Conservation (phyloP, 2,797 vertebrate genomes). For the Cossypha polioptera region DNA sequence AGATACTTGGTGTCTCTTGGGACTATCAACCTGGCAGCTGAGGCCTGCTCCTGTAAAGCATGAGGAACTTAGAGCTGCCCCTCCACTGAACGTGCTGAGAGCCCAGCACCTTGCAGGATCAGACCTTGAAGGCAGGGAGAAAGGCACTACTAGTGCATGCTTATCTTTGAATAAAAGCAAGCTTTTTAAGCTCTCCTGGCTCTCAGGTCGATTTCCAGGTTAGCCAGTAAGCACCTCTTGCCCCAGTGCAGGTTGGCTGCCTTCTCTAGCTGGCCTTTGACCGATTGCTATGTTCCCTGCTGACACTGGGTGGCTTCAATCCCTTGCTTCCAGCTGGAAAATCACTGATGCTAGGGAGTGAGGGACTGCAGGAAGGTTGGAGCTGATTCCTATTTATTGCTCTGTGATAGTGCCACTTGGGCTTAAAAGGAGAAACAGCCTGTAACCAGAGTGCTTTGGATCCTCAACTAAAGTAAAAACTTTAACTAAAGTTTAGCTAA, state of each 20-base stretch:
- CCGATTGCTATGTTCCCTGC: rapidly evolving
- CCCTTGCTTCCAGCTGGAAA: neutral
- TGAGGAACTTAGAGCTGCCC: rapidly evolving
- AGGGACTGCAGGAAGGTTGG: neutral
- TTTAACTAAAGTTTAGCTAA: neutral
- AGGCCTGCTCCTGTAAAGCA: rapidly evolving
- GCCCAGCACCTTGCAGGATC: neutral
- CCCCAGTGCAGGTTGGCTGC: neutral
- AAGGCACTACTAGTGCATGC: neutral
- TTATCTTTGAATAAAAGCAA: neutral
- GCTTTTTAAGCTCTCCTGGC: neutral
- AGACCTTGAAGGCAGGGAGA: neutral
- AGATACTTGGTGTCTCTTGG: neutral
- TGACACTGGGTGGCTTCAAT: neutral
- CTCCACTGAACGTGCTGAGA: rapidly evolving
- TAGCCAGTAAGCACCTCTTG: neutral
- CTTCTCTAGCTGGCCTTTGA: neutral
- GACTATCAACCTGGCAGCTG: neutral
- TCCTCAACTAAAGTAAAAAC: neutral
- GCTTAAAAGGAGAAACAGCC: neutral
- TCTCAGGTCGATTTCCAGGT: neutral
- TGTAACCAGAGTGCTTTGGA: neutral
- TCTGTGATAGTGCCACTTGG: neutral
- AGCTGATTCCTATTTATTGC: neutral
- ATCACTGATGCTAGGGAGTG: neutral